Evolutionary conservation across 2,888 invertebrate genomes (phyloP).

Genomic region (Mythimna ferrago): DNA sequence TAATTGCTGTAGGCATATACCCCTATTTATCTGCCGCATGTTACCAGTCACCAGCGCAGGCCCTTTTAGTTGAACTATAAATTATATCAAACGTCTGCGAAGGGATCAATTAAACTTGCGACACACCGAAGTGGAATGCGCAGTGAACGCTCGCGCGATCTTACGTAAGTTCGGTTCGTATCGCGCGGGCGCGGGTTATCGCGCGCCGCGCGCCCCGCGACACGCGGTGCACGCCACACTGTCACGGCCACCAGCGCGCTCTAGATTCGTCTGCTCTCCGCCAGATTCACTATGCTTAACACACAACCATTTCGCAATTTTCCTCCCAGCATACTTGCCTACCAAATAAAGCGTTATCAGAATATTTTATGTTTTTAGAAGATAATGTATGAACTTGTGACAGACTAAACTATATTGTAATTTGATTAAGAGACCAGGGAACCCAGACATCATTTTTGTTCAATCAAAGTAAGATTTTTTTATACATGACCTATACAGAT

Average conservation of each 20-base stretch:
- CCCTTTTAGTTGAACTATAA: neutral
- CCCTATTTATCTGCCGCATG: neutral
- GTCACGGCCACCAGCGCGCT: constrained; percentile 21
- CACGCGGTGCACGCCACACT: constrained; percentile 16
- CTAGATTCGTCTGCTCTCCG: constrained; percentile 6
- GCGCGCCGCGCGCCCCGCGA: constrained; percentile 22
- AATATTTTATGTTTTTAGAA: constrained; percentile 18
- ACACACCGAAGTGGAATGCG: neutral
- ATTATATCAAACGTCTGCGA: neutral
- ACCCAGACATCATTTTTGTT: neutral
- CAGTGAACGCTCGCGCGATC: neutral
- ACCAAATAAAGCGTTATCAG: constrained; percentile 7
- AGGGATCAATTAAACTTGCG: neutral
- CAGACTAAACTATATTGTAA: constrained; percentile 14
- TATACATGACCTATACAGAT: neutral
- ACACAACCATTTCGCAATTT: constrained; percentile 1
- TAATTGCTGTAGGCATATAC: neutral
- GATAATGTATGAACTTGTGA: constrained; percentile 25
- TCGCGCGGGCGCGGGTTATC: constrained; percentile 40
- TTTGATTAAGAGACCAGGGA: constrained; percentile 3
- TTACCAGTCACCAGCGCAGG: neutral
- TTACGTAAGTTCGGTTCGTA: constrained; percentile 18
- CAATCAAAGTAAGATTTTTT: neutral
- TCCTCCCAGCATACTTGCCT: neutral
- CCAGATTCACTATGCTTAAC: neutral